Conservation (phyloP, 2,888 invertebrate species). For the Leucoma salicis region DNA sequence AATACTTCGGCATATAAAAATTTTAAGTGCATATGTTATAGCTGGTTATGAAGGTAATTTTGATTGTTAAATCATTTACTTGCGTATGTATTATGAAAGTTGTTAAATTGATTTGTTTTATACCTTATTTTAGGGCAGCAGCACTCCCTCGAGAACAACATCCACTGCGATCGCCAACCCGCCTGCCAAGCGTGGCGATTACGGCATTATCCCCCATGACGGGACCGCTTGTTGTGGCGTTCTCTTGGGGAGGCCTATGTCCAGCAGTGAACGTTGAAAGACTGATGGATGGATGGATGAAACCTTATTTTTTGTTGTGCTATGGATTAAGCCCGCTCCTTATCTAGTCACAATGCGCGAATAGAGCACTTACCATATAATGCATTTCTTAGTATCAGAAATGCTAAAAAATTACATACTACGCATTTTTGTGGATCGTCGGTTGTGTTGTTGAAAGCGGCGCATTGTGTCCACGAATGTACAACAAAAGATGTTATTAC, state of each 20-base stretch:
- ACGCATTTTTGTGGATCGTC: background rate
- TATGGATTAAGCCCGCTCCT: too few species aligned
- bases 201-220: too few species aligned
- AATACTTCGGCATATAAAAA: background rate
- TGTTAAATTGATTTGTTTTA: background rate
- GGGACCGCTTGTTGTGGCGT: too few species aligned
- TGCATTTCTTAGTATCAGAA: background rate
- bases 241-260: too few species aligned
- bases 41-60: background rate
- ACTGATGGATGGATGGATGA: too few species aligned
- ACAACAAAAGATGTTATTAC: background rate
- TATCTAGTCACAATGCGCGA: too few species aligned
- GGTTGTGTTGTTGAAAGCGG: background rate
- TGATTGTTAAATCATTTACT: background rate
- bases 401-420: background rate
- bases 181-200: too few species aligned
- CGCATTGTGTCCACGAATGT: background rate
- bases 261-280: too few species aligned
- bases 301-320: too few species aligned
- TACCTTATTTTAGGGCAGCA: background rate
- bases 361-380: background rate
- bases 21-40: background rate
- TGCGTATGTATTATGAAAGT: background rate
- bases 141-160: too few species aligned
- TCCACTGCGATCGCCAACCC: too few species aligned